phyloP scores from a whole-genome alignment of 2,888 invertebrate genomes.

The Scelioninae gen. 1 region DNA sequence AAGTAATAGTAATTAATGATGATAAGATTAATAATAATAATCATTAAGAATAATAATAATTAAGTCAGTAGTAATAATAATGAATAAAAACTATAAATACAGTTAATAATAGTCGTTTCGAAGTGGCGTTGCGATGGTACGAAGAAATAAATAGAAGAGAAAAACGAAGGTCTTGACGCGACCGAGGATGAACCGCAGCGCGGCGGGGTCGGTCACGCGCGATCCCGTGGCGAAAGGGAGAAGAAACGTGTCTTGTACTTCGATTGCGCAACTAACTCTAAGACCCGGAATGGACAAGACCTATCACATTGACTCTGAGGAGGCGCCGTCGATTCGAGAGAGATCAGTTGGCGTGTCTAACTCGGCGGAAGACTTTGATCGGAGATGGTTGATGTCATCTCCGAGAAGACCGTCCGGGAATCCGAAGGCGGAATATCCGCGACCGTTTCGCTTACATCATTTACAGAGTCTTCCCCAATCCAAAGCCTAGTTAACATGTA shows the following conservation, averaged over 20 bases:
- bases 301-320: constrained; percentile 66
- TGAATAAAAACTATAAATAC: no score
- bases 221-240: constrained; percentile 49
- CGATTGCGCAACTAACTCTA: constrained; percentile 47
- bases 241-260: constrained; percentile 57
- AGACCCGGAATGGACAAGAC: constrained; percentile 70
- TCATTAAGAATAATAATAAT: constrained; percentile 43
- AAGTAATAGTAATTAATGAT: constrained; percentile 54
- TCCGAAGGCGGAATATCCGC: background rate
- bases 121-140: constrained; percentile 66
- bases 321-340: constrained; percentile 55
- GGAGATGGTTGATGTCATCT: background rate
- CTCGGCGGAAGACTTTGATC: constrained; percentile 12
- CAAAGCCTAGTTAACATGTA: constrained; percentile 59
- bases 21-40: constrained; percentile 25
- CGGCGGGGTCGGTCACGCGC: constrained; percentile 1
- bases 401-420: background rate
- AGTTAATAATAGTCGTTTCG: constrained; percentile 38
- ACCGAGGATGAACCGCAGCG: constrained; percentile 14
- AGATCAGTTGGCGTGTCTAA: constrained; percentile 43
- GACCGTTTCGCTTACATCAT: background rate
- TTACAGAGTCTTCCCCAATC: constrained; percentile 42
- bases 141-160: constrained; percentile 47
- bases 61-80: no score
- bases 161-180: constrained; percentile 57